Percentiles rank a stretch among this genome's conserved stretches.
Conservation (phyloP, 92 coral and sea anemone genomes). For the Zoanthus gigantus region DNA sequence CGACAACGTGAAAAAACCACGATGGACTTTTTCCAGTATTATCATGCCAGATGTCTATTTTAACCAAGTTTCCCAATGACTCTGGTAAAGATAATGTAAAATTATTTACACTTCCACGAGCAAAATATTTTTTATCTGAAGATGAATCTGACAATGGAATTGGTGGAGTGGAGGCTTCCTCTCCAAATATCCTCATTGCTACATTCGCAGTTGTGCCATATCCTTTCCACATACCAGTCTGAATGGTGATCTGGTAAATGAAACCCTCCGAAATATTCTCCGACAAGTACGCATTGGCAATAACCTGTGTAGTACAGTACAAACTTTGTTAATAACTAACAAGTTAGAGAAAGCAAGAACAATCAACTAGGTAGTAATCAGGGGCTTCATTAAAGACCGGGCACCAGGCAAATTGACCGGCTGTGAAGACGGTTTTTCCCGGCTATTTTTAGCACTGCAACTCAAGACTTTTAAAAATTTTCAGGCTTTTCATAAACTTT, state of each 20-base stretch:
- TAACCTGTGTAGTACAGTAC: slow-evolving; percentile 44
- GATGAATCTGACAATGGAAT: slow-evolving; percentile 71
- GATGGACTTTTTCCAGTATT: slow-evolving; percentile 84
- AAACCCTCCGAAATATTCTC: slow-evolving; percentile 54
- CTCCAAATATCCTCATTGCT: slow-evolving; percentile 74
- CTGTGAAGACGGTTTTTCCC: too few species aligned
- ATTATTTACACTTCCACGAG: slow-evolving; percentile 83
- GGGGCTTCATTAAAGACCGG: too few species aligned
- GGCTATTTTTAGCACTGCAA: too few species aligned
- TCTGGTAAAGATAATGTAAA: slow-evolving; percentile 71
- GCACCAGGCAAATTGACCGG: too few species aligned
- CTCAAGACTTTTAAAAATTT: too few species aligned
- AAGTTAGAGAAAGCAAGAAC: neutral
- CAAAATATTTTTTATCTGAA: slow-evolving; percentile 71
- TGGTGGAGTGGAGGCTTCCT: slow-evolving; percentile 69
- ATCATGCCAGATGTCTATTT: slow-evolving; percentile 87
- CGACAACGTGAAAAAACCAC: slow-evolving; percentile 84
- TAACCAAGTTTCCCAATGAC: slow-evolving; percentile 72
- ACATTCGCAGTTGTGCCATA: slow-evolving; percentile 91
- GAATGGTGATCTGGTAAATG: slow-evolving; percentile 75
- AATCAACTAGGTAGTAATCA: too few species aligned
- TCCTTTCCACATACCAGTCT: slow-evolving; percentile 91
- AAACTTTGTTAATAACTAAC: neutral
- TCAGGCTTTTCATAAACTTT: too few species aligned
- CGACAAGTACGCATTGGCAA: slow-evolving; percentile 71